Percentiles rank a stretch among this genome's conserved stretches.
Conservation (phyloP, 2,113 vertebrate genomes). For the Oryzias melastigma region DNA sequence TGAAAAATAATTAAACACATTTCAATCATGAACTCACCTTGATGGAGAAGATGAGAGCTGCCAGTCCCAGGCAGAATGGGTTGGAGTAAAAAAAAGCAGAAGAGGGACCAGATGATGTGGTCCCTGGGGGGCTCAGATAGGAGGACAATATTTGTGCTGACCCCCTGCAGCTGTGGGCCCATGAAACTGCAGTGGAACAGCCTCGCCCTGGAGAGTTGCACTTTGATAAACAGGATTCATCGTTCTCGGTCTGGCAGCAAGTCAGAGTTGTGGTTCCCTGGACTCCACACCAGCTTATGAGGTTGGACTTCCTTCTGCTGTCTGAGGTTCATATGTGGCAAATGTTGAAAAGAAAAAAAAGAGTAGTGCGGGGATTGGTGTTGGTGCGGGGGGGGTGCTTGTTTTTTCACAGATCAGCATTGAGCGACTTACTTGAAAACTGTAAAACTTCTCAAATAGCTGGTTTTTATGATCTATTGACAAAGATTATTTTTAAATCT, state of each 20-base stretch:
- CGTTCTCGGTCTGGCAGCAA: not conserved
- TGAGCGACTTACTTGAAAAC: too few species aligned
- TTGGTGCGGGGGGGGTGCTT: too few species aligned
- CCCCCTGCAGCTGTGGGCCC: not conserved
- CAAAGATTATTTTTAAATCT: too few species aligned
- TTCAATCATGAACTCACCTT: constrained; percentile 45
- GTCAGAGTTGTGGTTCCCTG: not conserved
- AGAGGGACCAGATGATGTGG: constrained; percentile 66
- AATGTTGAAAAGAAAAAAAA: too few species aligned
- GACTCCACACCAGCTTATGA: not conserved
- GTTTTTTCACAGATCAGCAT: too few species aligned
- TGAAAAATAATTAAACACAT: too few species aligned
- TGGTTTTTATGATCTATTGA: too few species aligned
- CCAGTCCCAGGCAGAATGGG: constrained; percentile 53
- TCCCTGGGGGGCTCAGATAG: constrained; percentile 24
- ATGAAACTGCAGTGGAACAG: not conserved
- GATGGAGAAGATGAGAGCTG: constrained; percentile 54
- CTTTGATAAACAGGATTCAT: not conserved
- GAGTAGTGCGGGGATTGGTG: too few species aligned
- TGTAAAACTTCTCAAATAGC: too few species aligned
- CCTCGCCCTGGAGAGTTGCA: not conserved
- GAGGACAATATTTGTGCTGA: constrained; percentile 5
- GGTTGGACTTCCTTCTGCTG: too few species aligned
- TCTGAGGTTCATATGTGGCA: too few species aligned
- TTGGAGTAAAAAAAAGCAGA: constrained; percentile 17